These are phyloP conservation scores for Eupithecia centaureata DNA, from an alignment of 2,888 invertebrate species.

Conservation along the genomic window DNA sequence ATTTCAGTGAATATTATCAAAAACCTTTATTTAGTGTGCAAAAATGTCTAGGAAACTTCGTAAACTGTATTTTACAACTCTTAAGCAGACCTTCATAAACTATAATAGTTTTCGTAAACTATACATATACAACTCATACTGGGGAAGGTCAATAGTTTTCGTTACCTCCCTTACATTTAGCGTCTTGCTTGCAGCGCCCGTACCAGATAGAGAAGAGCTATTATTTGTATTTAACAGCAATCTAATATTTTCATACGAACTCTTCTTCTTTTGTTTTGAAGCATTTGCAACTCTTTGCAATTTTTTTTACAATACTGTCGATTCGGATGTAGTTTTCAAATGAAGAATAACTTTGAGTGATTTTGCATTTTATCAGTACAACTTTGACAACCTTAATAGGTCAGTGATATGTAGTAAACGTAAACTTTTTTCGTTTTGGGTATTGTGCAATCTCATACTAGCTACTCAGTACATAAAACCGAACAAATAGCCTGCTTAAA, in stretches of 20 bases:
- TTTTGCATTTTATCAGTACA: neutral
- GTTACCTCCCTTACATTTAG: neutral
- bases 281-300: neutral
- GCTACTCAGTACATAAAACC: slow-evolving; percentile 22
- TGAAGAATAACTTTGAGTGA: neutral
- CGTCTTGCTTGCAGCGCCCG: neutral
- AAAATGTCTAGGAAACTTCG: neutral
- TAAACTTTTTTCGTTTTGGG: neutral
- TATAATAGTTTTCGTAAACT: neutral
- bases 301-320: neutral
- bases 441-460: slow-evolving; percentile 43
- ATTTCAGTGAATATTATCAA: neutral
- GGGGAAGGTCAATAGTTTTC: no score
- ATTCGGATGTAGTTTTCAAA: neutral
- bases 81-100: neutral
- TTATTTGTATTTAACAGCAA: neutral
- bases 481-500: slow-evolving; percentile 67
- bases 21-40: neutral
- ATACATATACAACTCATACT: no score
- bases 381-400: neutral
- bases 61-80: neutral
- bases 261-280: neutral
- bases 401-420: no score
- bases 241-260: neutral
- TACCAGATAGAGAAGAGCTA: neutral